Evolutionary conservation across 2,888 invertebrate genomes (phyloP), one percentile per base, ranked within the genome.

Genomic region (Nephrotoma appendiculata): DNA sequence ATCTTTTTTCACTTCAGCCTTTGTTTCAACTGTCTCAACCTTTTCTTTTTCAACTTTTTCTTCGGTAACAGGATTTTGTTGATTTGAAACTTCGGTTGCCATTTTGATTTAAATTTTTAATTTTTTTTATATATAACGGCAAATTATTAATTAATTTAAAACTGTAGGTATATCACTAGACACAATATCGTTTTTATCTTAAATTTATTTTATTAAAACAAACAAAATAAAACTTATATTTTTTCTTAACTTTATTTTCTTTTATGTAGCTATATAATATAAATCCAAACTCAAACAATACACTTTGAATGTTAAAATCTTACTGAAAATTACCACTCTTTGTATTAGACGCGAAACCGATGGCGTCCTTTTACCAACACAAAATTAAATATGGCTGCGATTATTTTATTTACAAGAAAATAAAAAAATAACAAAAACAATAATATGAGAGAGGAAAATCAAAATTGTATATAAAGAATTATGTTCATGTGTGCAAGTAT

Each of bases 71-170:
- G 94, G 94, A 92, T 94, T 95, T 88, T 89, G 89, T 89, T 91
- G 90, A 91, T 94, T 95, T 90, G 94, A 94, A 89, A 94, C 95
- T 93, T 96, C 96, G 89, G 95, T 95, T 89, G 96, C 94, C 96
- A 96, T 96, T 91, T 91, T 93, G 90, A 89, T 89, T 89, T 85
- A 84, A 86, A 87, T 88, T 86, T 44, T 45, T 87, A 86, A 87
- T 44, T 11, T 86, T 6, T 31, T 45, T 86, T 15, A 48, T 15
- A 31, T 44, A 41, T 86, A 45, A 43, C 71, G 19, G 71, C 19
- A 19, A 71, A 71, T 31, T 31, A 71, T 71, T 31, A 71, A 71
- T 71, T 31, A 31, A 31, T 71, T 71, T 31, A 71, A 31, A 71
- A 71, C 71, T 31, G 71, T 71, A 19, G 19, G 19, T 19, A n/a